Conservation (phyloP, 2,113 vertebrate species). For the Hippocampus abdominalis region DNA sequence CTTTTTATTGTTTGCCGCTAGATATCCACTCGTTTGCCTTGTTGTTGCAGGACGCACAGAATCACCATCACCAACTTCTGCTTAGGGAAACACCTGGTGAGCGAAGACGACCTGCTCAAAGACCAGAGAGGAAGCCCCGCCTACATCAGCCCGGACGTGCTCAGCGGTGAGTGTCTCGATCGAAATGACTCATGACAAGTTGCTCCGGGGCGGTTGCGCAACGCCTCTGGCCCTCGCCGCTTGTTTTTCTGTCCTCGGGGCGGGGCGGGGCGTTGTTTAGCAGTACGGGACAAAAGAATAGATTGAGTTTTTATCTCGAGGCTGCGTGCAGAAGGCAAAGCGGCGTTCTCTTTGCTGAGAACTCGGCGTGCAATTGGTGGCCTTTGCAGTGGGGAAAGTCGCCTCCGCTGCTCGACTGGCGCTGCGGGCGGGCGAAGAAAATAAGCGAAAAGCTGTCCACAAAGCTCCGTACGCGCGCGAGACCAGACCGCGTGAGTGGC, state of each 20-base stretch:
- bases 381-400: neutral
- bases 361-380: constrained; percentile 14
- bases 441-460: constrained; percentile 32
- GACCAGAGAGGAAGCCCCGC: constrained; percentile 98
- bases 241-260: too few relatives aligned
- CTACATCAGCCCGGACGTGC: constrained; percentile 96
- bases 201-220: constrained; percentile 18
- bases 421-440: neutral
- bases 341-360: constrained; percentile 13
- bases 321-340: constrained; percentile 20
- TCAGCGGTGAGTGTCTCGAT: constrained; percentile 81
- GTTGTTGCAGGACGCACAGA: constrained; percentile 82
- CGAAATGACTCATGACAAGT: neutral
- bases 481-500: constrained; percentile 68
- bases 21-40: neutral
- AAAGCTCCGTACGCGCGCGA: constrained; percentile 34
- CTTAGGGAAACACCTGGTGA: constrained; percentile 97
- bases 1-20: neutral
- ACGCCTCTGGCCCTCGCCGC: neutral
- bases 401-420: neutral
- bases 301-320: neutral
- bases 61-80: constrained; percentile 99
- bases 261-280: too few relatives aligned
- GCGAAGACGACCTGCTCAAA: constrained; percentile 95
- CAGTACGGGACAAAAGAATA: too few relatives aligned